These are phyloP conservation scores for Arremon aurantiirostris DNA, from an alignment of 2,797 vertebrate genomes.

Conservation along the genomic window DNA sequence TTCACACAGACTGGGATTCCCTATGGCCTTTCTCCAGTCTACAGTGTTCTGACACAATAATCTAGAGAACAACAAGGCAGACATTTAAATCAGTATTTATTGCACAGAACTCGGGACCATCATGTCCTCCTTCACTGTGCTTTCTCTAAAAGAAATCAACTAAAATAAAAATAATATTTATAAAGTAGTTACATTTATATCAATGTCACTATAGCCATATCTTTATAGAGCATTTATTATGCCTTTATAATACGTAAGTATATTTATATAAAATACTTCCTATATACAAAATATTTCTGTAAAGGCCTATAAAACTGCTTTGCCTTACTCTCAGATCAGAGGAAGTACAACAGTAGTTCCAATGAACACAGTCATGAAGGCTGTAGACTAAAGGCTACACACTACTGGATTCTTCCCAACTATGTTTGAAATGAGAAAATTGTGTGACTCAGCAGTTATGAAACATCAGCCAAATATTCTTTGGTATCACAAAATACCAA, in stretches of 20 bases:
- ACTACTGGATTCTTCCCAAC: background rate
- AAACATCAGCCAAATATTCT: background rate
- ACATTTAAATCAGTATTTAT: background rate
- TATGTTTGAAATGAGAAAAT: background rate
- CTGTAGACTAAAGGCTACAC: background rate
- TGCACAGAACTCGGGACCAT: background rate
- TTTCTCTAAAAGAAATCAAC: background rate
- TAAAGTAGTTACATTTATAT: background rate
- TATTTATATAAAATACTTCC: background rate
- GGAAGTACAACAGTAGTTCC: background rate
- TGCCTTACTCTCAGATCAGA: background rate
- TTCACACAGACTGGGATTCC: background rate
- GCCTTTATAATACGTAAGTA: background rate
- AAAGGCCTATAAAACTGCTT: background rate
- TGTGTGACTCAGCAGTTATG: conserved; percentile 3
- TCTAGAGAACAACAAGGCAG: background rate
- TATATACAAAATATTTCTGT: background rate
- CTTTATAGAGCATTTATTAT: background rate
- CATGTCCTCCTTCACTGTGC: background rate
- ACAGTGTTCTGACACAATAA: background rate
- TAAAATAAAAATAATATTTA: background rate
- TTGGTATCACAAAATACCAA: background rate
- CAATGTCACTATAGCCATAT: background rate
- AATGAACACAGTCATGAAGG: background rate
- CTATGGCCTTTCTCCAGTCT: background rate